Evolutionary conservation across 2,797 vertebrate genomes (phyloP).

Genomic region (Cossypha dichroa): DNA sequence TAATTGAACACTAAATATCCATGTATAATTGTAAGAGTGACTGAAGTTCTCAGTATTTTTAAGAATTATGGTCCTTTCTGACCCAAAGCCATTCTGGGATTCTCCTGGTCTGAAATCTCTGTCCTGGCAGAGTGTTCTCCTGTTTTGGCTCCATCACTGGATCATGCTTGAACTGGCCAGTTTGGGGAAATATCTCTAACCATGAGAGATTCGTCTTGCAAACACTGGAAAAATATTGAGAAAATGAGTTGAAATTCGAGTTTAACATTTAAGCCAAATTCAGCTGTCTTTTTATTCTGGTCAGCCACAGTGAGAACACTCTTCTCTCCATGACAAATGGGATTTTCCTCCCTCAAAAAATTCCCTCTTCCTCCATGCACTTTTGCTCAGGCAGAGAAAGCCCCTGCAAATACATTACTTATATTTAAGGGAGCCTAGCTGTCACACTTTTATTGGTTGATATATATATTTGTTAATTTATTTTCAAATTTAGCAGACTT

Average conservation of each 20-base stretch:
- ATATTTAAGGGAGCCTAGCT: neutral
- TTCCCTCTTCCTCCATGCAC: neutral
- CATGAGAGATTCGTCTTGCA: neutral
- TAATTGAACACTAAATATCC: neutral
- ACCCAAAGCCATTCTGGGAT: neutral
- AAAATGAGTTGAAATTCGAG: neutral
- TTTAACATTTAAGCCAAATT: neutral
- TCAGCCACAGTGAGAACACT: neutral
- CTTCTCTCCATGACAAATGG: neutral
- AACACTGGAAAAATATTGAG: neutral
- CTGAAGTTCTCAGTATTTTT: neutral
- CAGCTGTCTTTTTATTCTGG: neutral
- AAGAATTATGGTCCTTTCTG: neutral
- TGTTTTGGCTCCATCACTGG: neutral
- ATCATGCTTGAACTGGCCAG: accelerated
- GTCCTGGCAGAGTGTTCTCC: neutral
- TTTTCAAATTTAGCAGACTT: neutral
- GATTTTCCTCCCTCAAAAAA: neutral
- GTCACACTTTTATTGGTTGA: neutral
- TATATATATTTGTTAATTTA: neutral
- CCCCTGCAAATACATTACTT: neutral
- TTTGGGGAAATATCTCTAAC: neutral
- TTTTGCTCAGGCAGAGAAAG: neutral
- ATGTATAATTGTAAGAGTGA: neutral
- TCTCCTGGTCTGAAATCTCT: neutral